Base-by-base conservation (phyloP, 2,888 invertebrate species). In the Liopterus haemorrhoidalis region DNA sequence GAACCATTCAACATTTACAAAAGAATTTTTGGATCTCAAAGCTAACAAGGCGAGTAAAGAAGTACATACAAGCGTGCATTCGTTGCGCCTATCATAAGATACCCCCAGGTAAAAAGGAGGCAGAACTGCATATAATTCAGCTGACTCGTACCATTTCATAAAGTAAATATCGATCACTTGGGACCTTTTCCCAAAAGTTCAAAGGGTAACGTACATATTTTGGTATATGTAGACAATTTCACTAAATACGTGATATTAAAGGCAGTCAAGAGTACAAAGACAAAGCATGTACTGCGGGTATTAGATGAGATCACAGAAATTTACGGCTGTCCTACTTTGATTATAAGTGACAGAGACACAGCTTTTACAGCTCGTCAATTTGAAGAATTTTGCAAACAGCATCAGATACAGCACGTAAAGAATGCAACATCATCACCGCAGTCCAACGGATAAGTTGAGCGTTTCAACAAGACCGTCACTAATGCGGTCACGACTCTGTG, bases 131-230 rank as follows among this genome's bases (percentile, higher is more conserved):
- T n/a, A n/a, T n/a, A n/a, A n/a, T n/a, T n/a, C n/a, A n/a, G n/a
- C n/a, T n/a, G n/a, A n/a, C n/a, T n/a, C n/a, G n/a, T n/a, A n/a
- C n/a, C n/a, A n/a, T n/a, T n/a, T n/a, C n/a, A n/a, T n/a, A n/a
- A n/a, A n/a, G n/a, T n/a, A n/a, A n/a, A n/a, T n/a, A n/a, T n/a
- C 0, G 58, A 60, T 35, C 59, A 59, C 31, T 14, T 56, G 1
- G 53, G 54, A 0, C 57, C 54, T 2, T 57, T 56, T 24, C 45
- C 50, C 16, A 33, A 41, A 1, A 54, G 51, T 28, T 38, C 11
- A n/a, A 41, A 21, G 0, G 40, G 42, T 6, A 59, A 57, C 22
- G 48, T 43, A 5, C 35, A 56, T 6, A 32, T 55, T 5, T 22
- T 58, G 5, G 48, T 47, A 3, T 35, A 53, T 1, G 50, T 59